Conservation (phyloP, 2,113 vertebrate species). For the Lampris incognitus region DNA sequence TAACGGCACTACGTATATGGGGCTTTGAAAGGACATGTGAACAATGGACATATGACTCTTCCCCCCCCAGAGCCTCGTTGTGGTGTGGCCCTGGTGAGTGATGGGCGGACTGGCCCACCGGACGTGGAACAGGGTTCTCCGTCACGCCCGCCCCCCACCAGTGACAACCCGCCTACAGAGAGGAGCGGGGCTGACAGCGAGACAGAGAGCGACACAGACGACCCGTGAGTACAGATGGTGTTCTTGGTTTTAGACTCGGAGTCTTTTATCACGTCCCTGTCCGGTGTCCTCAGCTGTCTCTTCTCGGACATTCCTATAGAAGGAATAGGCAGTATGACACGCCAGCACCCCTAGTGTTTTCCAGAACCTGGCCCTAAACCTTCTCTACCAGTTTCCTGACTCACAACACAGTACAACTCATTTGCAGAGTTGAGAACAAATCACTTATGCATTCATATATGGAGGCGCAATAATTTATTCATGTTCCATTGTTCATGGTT, state of each 20-base stretch:
- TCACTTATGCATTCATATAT: constrained; percentile 17
- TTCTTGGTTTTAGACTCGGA: not conserved
- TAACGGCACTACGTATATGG: no score
- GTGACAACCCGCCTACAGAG: constrained; percentile 81
- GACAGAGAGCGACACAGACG: constrained; percentile 92
- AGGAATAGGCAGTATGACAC: no score
- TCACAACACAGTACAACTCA: not conserved
- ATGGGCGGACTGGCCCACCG: constrained; percentile 76
- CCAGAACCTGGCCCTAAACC: no score
- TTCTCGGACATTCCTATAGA: no score
- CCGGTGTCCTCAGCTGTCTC: no score
- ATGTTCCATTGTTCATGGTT: not conserved
- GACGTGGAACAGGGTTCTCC: constrained; percentile 77
- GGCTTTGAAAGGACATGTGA: no score
- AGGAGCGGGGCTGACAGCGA: constrained; percentile 87
- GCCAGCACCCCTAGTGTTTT: no score
- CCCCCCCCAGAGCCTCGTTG: constrained; percentile 77
- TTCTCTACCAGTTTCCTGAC: no score
- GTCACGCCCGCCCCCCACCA: constrained; percentile 76
- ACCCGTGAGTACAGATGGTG: constrained; percentile 82
- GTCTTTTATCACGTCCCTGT: no score
- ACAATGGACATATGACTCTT: not conserved
- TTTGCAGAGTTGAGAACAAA: not conserved
- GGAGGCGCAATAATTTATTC: not conserved
- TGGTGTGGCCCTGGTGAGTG: constrained; percentile 77